Evolutionary conservation across 1,140 invertebrate genomes (phyloP).

Genomic region (Conopomorpha cramerella): DNA sequence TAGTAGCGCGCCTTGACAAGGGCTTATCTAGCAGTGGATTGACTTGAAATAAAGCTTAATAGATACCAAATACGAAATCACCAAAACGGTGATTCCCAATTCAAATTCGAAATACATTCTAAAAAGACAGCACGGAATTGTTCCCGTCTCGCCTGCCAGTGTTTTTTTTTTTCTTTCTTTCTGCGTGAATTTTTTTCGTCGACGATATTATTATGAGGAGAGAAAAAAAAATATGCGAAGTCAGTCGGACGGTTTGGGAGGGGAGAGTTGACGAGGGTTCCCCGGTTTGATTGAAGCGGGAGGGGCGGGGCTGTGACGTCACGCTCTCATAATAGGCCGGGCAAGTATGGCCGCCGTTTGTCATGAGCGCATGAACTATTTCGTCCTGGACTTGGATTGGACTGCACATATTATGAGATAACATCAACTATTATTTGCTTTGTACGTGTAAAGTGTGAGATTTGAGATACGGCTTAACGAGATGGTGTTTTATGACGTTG

Average conservation of each 20-base stretch:
- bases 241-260: slow-evolving; percentile 53
- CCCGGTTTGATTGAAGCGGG: slow-evolving; percentile 54
- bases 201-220: slow-evolving; percentile 60
- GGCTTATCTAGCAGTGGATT: no score
- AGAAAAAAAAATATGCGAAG: slow-evolving; percentile 58
- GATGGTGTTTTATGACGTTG: no score
- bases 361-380: slow-evolving; percentile 32
- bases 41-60: no score
- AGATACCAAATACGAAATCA: no score
- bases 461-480: no score
- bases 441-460: no score
- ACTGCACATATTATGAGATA: no score
- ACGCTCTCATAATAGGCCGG: slow-evolving; percentile 57
- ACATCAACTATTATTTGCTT: no score
- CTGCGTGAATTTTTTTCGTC: slow-evolving; percentile 57
- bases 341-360: slow-evolving; percentile 56
- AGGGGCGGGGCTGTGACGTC: slow-evolving; percentile 55
- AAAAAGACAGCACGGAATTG: slow-evolving; percentile 44
- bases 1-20: no score
- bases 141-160: slow-evolving; percentile 43
- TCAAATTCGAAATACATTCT: slow-evolving; percentile 39
- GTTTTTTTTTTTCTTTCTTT: no score
- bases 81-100: neutral
- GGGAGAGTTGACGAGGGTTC: slow-evolving; percentile 56
- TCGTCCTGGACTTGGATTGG: slow-evolving; percentile 34